These are phyloP conservation scores for Drosophila grimshawi DNA, from an alignment of 1,140 invertebrate genomes.

Conservation along the genomic window DNA sequence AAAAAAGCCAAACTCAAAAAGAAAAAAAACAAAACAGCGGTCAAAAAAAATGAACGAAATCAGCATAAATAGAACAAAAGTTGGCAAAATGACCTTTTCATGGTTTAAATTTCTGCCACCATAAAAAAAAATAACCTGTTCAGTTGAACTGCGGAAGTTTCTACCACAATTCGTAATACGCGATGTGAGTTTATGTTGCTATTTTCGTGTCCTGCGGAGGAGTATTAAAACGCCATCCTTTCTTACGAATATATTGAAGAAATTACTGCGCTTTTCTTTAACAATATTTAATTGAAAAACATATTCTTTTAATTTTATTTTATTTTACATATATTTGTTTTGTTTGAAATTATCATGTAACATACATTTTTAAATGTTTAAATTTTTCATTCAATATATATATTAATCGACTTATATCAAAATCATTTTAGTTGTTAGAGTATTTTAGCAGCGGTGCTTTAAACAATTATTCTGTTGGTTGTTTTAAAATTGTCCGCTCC, in stretches of 20 bases:
- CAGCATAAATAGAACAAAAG: constrained; percentile 70
- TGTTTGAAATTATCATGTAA: too few relatives aligned
- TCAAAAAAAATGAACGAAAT: constrained; percentile 46
- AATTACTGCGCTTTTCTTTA: background rate
- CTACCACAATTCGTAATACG: constrained; percentile 32
- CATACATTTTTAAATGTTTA: too few relatives aligned
- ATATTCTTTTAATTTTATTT: too few relatives aligned
- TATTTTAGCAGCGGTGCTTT: background rate
- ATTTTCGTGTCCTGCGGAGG: background rate
- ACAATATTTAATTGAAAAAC: too few relatives aligned
- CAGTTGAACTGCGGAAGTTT: constrained; percentile 26
- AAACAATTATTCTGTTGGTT: background rate
- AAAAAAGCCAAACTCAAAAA: constrained; percentile 34
- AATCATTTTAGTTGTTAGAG: constrained; percentile 3
- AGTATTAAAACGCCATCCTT: constrained; percentile 1
- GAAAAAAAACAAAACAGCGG: constrained; percentile 36
- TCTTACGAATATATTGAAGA: constrained; percentile 2
- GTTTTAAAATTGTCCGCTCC: constrained; percentile 31
- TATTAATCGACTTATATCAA: too few relatives aligned
- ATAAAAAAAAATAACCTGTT: constrained; percentile 16
- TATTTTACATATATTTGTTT: too few relatives aligned
- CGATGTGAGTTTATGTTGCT: constrained; percentile 29
- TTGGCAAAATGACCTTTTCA: constrained; percentile 79
- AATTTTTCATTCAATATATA: too few relatives aligned
- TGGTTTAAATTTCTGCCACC: constrained; percentile 73